phyloP scores from a whole-genome alignment of 2,888 invertebrate species.

The Gastracanthus pulcherrimus region DNA sequence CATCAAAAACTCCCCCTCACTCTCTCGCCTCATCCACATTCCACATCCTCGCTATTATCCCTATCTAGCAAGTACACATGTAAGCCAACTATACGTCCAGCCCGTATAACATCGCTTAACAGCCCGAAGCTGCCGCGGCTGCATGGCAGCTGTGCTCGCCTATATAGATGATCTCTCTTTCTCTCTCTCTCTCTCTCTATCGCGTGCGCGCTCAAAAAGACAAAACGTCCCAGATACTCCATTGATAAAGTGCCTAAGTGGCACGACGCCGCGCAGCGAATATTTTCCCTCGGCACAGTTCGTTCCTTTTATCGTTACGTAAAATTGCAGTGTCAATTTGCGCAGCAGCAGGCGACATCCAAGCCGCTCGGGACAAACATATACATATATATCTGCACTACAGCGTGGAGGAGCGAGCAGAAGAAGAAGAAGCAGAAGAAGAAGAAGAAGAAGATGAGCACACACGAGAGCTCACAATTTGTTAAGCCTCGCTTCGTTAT shows the following conservation, averaged over 20 bases:
- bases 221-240: slow-evolving; percentile 32
- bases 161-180: too few relatives aligned
- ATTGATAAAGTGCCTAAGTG: slow-evolving; percentile 9
- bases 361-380: neutral
- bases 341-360: slow-evolving; percentile 36
- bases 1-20: neutral
- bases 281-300: slow-evolving; percentile 2
- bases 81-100: too few relatives aligned
- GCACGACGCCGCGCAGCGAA: neutral
- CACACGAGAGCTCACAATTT: too few relatives aligned
- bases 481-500: neutral
- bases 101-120: too few relatives aligned
- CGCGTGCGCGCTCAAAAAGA: too few relatives aligned
- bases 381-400: too few relatives aligned
- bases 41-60: too few relatives aligned
- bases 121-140: neutral
- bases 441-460: too few relatives aligned
- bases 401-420: too few relatives aligned
- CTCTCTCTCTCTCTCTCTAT: neutral
- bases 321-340: slow-evolving; percentile 54
- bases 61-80: too few relatives aligned
- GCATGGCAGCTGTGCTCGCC: neutral
- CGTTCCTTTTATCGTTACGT: slow-evolving; percentile 40
- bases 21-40: too few relatives aligned
- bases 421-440: too few relatives aligned